Evolutionary conservation across 1,140 invertebrate species (phyloP), one percentile per base, ranked within the genome.

Genomic region (Sarcophaga bullata): DNA sequence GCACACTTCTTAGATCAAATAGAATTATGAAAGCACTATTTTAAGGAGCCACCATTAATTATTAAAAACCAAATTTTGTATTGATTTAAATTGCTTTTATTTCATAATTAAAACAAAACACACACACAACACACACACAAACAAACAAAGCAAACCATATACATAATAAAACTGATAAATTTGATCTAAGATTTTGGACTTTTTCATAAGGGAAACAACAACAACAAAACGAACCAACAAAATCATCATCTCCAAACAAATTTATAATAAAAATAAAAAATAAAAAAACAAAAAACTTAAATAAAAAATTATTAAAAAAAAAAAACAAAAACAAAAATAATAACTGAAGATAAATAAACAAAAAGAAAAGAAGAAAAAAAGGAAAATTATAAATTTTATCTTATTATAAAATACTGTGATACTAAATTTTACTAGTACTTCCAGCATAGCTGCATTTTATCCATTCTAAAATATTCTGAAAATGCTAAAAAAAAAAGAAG

Each of bases 391-490:
- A 88, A 87, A 87, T 87, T 89, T 88, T 84, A 89, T 86, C 88
- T 89, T 89, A 90, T 37, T 85, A 89, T 87, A 89, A 89, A 89
- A 90, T 89, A 90, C 88, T 90, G 88, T 90, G 88, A 90, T 90
- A 90, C 88, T 88, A 90, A 88, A 88, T 88, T 90, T 90, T 88
- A 90, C 88, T 90, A 90, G 88, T 89, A 89, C 87, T 90, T 89
- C 88, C 88, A 90, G 88, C 88, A 90, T 88, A 90, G 88, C 88
- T 90, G 88, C 88, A 89, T 89, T 90, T 90, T 88, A 88, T 89
- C 86, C 88, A 90, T 90, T 90, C 88, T 89, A 86, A 88, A 89
- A 89, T 89, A 90, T 88, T 88, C 85, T 88, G 86, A 89, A 83
- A 81, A 68, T 68, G 62, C 62, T 68, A 68, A 68, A 76, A 76